Conservation (phyloP, 2,888 invertebrate genomes). For the Sussaba pulchella region DNA sequence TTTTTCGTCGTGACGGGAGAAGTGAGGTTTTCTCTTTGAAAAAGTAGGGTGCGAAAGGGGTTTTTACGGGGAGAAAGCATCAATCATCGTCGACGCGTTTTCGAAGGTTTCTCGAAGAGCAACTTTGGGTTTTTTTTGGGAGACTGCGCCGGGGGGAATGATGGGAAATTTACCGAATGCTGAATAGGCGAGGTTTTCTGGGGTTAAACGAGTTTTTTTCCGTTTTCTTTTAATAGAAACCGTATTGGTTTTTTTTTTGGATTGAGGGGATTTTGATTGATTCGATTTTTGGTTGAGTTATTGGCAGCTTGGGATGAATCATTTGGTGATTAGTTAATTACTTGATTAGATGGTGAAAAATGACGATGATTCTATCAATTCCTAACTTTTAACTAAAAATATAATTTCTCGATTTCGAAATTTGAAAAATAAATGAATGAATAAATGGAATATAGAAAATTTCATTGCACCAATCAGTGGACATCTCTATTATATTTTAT, state of each 20-base stretch:
- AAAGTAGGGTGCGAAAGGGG: slow-evolving; percentile 12
- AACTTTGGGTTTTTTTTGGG: slow-evolving; percentile 47
- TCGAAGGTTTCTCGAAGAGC: slow-evolving; percentile 14
- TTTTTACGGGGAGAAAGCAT: slow-evolving; percentile 34
- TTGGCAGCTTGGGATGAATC: no score
- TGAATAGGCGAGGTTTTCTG: neutral
- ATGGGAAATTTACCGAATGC: slow-evolving; percentile 21
- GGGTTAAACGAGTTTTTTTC: neutral
- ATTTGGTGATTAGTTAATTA: no score
- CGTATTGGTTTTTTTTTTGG: neutral
- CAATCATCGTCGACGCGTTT: slow-evolving; percentile 49
- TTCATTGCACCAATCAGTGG: no score
- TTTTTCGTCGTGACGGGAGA: neutral
- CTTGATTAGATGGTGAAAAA: no score
- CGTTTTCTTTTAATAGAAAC: no score
- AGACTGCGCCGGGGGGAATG: neutral
- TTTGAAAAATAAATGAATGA: no score
- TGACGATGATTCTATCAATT: no score
- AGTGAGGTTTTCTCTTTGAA: slow-evolving; percentile 16
- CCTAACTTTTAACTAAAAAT: no score
- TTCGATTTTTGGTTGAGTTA: neutral
- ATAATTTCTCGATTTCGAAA: no score
- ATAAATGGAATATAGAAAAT: no score
- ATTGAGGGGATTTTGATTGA: no score
- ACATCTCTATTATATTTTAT: no score